Evolutionary conservation across 2,113 vertebrate species (phyloP).

Genomic region (Chauna torquata): DNA sequence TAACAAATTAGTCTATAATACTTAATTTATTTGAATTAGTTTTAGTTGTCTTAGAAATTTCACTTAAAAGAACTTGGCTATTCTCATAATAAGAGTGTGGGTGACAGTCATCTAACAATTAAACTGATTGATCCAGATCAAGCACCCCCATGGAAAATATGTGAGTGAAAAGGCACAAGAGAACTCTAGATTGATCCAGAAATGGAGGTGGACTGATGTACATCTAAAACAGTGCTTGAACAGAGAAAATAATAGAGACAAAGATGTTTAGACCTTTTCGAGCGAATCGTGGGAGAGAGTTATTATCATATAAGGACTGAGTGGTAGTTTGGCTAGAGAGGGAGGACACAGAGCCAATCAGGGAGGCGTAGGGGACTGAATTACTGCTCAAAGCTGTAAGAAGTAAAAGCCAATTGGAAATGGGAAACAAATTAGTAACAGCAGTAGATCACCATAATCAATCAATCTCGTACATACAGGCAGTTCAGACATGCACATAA

Average conservation of each 20-base stretch:
- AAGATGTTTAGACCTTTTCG: slow-evolving; percentile 88
- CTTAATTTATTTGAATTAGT: not conserved
- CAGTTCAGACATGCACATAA: slow-evolving; percentile 75
- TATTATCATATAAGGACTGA: slow-evolving; percentile 87
- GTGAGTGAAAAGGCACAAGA: slow-evolving; percentile 67
- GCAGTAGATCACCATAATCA: slow-evolving; percentile 74
- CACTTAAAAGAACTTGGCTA: not conserved
- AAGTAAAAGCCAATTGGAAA: slow-evolving; percentile 86
- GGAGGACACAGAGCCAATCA: slow-evolving; percentile 86
- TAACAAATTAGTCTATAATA: not conserved
- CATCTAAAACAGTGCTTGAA: slow-evolving; percentile 81
- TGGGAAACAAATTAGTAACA: slow-evolving; percentile 85
- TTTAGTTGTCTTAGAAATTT: slow-evolving; percentile 18
- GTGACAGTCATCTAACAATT: slow-evolving; percentile 46
- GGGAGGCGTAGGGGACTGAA: slow-evolving; percentile 85
- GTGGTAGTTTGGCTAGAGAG: slow-evolving; percentile 88
- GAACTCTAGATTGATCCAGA: slow-evolving; percentile 64
- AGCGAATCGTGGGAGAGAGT: slow-evolving; percentile 85
- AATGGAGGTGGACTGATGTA: slow-evolving; percentile 81
- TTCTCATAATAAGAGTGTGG: not conserved
- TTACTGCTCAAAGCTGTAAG: slow-evolving; percentile 88
- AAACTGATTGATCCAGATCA: slow-evolving; percentile 77
- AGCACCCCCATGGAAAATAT: slow-evolving; percentile 74
- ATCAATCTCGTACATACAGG: slow-evolving; percentile 59
- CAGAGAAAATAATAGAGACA: slow-evolving; percentile 83